phyloP scores from a whole-genome alignment of 2,113 vertebrate genomes.

The Gallinago paraguaiae region DNA sequence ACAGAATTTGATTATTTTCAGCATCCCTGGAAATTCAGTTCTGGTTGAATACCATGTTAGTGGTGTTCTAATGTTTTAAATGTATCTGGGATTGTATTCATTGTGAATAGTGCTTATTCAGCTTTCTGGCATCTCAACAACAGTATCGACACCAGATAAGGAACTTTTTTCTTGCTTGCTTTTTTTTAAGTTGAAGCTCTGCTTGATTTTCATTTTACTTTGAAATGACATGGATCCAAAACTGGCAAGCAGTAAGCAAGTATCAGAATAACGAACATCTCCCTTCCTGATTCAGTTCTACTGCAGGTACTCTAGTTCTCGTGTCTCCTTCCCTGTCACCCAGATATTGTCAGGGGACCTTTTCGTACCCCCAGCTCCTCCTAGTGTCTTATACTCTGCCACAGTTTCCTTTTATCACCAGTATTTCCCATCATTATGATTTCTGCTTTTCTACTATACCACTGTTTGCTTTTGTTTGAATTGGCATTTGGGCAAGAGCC shows the following conservation, averaged over 20 bases:
- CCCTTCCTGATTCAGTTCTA: not conserved
- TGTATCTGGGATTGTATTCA: not conserved
- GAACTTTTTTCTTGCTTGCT: not conserved
- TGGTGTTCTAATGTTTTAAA: not conserved
- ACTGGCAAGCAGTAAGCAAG: not conserved
- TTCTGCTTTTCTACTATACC: not conserved
- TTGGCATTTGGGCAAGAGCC: not conserved
- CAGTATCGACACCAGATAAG: not conserved
- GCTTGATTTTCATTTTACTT: not conserved
- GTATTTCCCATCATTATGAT: not conserved
- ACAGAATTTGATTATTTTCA: conserved; percentile 23
- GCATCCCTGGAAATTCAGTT: not conserved
- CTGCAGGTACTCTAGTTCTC: not conserved
- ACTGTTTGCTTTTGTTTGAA: not conserved
- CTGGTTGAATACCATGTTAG: not conserved
- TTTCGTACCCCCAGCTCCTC: not conserved
- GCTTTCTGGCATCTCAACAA: not conserved
- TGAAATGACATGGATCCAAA: not conserved
- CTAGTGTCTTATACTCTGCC: not conserved
- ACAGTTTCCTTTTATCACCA: not conserved
- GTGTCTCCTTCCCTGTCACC: not conserved
- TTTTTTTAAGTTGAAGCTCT: not conserved
- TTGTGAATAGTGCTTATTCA: not conserved
- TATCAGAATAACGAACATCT: not conserved
- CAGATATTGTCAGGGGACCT: not conserved